These are phyloP conservation scores for Megalonaias nervosa DNA, from an alignment of 1,140 invertebrate species.

Conservation along the genomic window DNA sequence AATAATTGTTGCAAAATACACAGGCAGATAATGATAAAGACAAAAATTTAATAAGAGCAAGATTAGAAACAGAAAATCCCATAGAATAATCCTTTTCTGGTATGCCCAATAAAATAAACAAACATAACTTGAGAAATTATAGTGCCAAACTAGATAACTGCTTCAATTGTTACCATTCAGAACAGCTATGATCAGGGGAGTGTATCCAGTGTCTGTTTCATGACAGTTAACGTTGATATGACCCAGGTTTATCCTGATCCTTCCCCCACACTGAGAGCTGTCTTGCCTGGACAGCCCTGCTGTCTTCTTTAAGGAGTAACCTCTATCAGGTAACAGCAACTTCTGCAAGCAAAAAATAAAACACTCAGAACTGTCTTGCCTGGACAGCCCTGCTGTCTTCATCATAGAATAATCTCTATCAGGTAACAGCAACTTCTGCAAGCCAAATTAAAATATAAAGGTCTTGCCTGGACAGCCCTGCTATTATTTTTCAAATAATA, in stretches of 20 bases:
- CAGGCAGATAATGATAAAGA: background rate
- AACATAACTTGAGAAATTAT: background rate
- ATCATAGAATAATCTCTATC: no score
- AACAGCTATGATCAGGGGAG: constrained; percentile 57
- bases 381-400: no score
- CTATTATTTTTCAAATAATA: no score
- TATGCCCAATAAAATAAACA: constrained; percentile 7
- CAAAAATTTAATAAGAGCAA: background rate
- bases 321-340: no score
- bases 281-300: no score
- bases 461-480: no score
- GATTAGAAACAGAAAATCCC: background rate
- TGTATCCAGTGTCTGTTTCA: constrained; percentile 56
- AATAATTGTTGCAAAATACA: no score
- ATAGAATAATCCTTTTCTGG: background rate
- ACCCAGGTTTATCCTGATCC: constrained; percentile 43
- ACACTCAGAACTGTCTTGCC: no score
- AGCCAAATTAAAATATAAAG: no score
- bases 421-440: no score
- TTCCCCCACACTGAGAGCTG: constrained; percentile 11
- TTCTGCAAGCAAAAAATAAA: no score
- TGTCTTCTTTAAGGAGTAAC: no score
- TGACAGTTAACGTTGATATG: constrained; percentile 58
- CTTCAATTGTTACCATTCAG: constrained; percentile 48
- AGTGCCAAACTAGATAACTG: background rate